A percentile compares a stretch with the other conserved stretches of the same genome.
Evolutionary conservation across 1,140 invertebrate species (phyloP).

Genomic region (Hyphantria cunea): DNA sequence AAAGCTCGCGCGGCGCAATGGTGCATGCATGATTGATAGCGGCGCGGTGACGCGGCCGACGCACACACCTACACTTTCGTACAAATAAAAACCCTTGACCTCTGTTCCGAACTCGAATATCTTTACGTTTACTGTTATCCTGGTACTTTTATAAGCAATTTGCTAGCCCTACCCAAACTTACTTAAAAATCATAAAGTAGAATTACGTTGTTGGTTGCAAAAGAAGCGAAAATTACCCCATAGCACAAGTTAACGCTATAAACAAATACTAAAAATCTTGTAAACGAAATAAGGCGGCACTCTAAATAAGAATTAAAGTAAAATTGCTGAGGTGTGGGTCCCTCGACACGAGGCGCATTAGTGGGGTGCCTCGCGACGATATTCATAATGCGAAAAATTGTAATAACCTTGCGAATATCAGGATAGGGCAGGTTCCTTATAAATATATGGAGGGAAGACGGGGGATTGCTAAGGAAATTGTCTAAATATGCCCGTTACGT

Average conservation of each 20-base stretch:
- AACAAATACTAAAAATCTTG: constrained; percentile 80
- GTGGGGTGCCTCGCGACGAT: constrained; percentile 54
- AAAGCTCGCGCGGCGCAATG: constrained; percentile 72
- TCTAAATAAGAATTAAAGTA: constrained; percentile 81
- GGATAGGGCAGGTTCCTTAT: constrained; percentile 57
- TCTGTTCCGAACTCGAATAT: constrained; percentile 27
- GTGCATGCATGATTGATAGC: constrained; percentile 78
- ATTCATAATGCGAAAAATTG: constrained; percentile 81
- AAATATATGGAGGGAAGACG: constrained; percentile 59
- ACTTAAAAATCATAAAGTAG: constrained; percentile 34
- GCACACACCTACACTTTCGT: constrained; percentile 27
- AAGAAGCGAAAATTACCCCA: constrained; percentile 66
- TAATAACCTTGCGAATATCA: constrained; percentile 75
- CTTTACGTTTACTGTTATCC: constrained; percentile 6
- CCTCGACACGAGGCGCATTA: constrained; percentile 54
- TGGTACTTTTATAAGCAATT: constrained; percentile 24
- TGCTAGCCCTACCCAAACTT: constrained; percentile 34
- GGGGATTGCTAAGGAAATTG: constrained; percentile 70
- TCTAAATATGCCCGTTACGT: constrained; percentile 65
- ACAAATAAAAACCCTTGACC: constrained; percentile 72
- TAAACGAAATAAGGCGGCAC: constrained; percentile 74
- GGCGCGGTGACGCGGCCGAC: constrained; percentile 58
- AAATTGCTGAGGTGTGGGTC: constrained; percentile 78
- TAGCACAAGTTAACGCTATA: constrained; percentile 63
- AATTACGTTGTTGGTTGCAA: constrained; percentile 59